Percentiles rank a stretch among this genome's conserved stretches.
These are phyloP conservation scores for Kradibia gibbosae DNA, from an alignment of 1,140 invertebrate species.

Conservation along the genomic window DNA sequence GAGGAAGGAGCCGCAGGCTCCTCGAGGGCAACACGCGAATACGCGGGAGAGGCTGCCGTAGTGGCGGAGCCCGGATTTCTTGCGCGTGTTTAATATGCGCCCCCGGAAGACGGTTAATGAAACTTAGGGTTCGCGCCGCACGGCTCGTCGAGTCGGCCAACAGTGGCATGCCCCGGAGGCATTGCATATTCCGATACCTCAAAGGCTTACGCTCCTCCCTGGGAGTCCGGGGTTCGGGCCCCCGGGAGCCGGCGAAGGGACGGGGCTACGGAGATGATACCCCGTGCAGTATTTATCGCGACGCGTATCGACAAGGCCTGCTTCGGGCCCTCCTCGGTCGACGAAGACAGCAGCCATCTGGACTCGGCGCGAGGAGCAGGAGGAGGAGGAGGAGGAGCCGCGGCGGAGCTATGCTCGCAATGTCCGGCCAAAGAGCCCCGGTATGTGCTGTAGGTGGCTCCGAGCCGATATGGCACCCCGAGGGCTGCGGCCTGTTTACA, in stretches of 20 bases:
- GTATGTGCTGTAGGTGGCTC: conserved; percentile 61
- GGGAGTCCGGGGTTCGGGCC: no score
- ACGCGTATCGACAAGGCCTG: conserved; percentile 69
- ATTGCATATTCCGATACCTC: not conserved
- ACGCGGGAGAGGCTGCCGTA: no score
- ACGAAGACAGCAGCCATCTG: not conserved
- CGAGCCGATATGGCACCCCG: conserved; percentile 57
- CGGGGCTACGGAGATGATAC: no score
- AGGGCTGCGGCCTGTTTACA: conserved; percentile 71
- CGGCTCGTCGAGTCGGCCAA: not conserved
- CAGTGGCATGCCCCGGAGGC: not conserved
- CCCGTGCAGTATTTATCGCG: not conserved
- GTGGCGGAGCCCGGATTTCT: no score
- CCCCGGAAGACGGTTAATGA: not conserved
- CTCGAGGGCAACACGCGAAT: no score
- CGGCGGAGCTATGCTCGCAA: conserved; percentile 71
- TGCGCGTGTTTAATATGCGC: not conserved
- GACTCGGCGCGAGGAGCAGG: conserved; percentile 41
- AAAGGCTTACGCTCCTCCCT: not conserved
- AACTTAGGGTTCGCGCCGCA: not conserved
- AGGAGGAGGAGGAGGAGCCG: conserved; percentile 53
- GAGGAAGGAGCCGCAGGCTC: no score
- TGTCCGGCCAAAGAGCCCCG: conserved; percentile 66
- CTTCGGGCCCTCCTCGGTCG: conserved; percentile 60
- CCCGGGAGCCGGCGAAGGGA: no score